phyloP scores from a whole-genome alignment of 92 coral and sea anemone genomes.

The Meandrina meandrites region DNA sequence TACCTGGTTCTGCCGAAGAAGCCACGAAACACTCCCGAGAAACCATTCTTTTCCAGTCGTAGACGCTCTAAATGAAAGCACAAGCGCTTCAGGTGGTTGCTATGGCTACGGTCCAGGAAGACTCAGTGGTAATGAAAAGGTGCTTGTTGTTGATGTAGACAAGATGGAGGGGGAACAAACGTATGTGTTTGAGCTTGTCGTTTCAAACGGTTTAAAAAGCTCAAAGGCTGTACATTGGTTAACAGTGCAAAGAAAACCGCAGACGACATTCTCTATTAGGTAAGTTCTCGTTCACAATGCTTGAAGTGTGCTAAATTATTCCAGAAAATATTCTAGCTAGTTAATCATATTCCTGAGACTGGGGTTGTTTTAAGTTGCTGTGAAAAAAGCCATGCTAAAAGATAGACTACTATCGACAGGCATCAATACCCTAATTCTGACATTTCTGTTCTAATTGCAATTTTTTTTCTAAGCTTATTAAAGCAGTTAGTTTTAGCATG shows the following conservation, averaged over 20 bases:
- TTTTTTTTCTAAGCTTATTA: too few relatives aligned
- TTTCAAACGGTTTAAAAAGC: background rate
- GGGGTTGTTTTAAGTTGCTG: too few relatives aligned
- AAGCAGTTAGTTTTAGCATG: too few relatives aligned
- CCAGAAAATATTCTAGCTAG: too few relatives aligned
- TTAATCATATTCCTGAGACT: too few relatives aligned
- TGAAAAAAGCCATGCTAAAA: too few relatives aligned
- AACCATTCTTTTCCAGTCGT: background rate
- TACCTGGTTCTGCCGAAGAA: conserved; percentile 51
- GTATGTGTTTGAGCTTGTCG: conserved; percentile 2
- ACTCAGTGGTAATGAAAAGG: background rate
- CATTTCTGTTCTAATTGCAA: too few relatives aligned
- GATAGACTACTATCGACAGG: too few relatives aligned
- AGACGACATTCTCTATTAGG: background rate
- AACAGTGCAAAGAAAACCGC: background rate
- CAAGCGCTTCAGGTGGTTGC: conserved; percentile 37
- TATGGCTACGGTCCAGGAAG: conserved; percentile 60
- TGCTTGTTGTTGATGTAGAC: conserved; percentile 29
- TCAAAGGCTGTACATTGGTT: background rate
- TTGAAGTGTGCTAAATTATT: too few relatives aligned
- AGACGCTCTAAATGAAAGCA: conserved; percentile 7
- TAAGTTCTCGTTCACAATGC: background rate
- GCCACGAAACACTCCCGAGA: conserved; percentile 5
- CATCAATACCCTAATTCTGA: too few relatives aligned
- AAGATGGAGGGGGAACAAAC: conserved; percentile 9